These are phyloP conservation scores for Amphiprion clarkii DNA, from an alignment of 2,797 vertebrate species.

Conservation along the genomic window DNA sequence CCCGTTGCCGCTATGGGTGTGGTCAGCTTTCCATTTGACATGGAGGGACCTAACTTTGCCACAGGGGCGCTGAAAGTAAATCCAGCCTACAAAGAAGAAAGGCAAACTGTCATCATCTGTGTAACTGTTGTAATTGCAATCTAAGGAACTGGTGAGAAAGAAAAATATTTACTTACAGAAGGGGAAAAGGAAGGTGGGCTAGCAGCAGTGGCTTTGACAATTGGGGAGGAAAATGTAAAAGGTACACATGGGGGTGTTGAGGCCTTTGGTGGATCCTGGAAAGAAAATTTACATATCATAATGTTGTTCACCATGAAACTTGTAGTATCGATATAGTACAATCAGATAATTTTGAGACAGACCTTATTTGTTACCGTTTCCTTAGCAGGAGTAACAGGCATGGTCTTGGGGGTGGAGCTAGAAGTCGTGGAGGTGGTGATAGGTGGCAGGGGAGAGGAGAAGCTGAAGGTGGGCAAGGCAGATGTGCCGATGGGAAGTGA, in stretches of 20 bases:
- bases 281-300: background rate
- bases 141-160: background rate
- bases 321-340: background rate
- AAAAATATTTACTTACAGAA: slow-evolving; percentile 86
- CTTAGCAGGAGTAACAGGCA: slow-evolving; percentile 55
- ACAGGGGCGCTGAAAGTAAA: slow-evolving; percentile 97
- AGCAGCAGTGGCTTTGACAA: slow-evolving; percentile 94
- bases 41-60: slow-evolving; percentile 86
- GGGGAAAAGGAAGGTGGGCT: slow-evolving; percentile 89
- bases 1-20: slow-evolving; percentile 79
- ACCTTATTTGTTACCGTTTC: slow-evolving; percentile 73
- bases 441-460: slow-evolving; percentile 81
- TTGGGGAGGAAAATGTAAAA: slow-evolving; percentile 96
- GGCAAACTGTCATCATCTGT: background rate
- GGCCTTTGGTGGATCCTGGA: slow-evolving; percentile 82
- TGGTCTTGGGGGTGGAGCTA: slow-evolving; percentile 45
- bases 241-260: slow-evolving; percentile 84
- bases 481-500: slow-evolving; percentile 90
- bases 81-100: slow-evolving; percentile 83
- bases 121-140: background rate
- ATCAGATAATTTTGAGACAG: background rate
- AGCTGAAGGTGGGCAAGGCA: slow-evolving; percentile 91
- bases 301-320: background rate
- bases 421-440: slow-evolving; percentile 71
- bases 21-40: slow-evolving; percentile 83